These are phyloP conservation scores for Falco peregrinus DNA, from an alignment of 2,797 vertebrate species.

Conservation along the genomic window DNA sequence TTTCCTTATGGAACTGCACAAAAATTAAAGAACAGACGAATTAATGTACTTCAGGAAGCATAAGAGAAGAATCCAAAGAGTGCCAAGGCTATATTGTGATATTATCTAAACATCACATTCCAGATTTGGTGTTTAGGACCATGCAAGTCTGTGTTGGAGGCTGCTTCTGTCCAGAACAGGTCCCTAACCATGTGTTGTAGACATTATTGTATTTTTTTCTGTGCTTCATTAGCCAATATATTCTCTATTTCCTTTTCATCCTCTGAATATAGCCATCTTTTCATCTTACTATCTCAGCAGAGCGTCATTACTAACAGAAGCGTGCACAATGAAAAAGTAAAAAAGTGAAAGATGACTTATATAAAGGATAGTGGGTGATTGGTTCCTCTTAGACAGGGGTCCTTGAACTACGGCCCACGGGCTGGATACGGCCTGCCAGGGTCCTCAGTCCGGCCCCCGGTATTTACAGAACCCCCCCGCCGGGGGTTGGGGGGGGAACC, in stretches of 20 bases:
- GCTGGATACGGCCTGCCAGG: no score
- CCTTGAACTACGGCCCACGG: no score
- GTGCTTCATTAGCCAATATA: not conserved
- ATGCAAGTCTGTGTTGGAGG: not conserved
- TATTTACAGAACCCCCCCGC: no score
- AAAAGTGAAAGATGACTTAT: not conserved
- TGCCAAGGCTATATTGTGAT: not conserved
- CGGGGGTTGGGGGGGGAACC: no score
- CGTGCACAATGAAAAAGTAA: not conserved
- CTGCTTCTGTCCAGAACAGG: not conserved
- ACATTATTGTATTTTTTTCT: not conserved
- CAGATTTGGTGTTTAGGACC: not conserved
- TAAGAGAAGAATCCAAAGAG: not conserved
- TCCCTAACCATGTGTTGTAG: not conserved
- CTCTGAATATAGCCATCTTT: not conserved
- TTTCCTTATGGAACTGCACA: not conserved
- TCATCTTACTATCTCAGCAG: not conserved
- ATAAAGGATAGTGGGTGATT: not conserved
- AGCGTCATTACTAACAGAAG: not conserved
- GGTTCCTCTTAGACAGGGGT: not conserved
- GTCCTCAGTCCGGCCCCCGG: no score
- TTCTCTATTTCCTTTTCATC: not conserved
- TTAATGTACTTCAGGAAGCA: not conserved
- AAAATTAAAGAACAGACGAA: not conserved
- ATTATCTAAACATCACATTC: not conserved